Evolutionary conservation across 2,888 invertebrate genomes (phyloP).

Genomic region (Alcis repandata): DNA sequence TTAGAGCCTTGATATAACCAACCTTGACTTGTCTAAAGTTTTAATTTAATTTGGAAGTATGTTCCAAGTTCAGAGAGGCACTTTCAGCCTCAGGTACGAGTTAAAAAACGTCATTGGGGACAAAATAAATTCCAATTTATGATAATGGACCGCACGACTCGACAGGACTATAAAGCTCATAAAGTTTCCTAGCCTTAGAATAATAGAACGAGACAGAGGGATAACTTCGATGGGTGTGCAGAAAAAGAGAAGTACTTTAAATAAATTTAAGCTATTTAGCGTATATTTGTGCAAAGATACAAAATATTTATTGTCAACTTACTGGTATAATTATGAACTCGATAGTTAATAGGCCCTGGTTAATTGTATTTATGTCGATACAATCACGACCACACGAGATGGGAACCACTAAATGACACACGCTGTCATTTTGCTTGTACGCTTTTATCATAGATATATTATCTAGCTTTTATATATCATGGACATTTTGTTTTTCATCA

Average conservation of each 20-base stretch:
- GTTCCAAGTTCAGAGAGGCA: slow-evolving; percentile 30
- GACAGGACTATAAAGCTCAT: slow-evolving; percentile 38
- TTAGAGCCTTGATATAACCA: slow-evolving; percentile 22
- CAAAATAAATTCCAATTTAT: slow-evolving; percentile 48
- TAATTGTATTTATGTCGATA: too few species aligned
- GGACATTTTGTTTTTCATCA: too few species aligned
- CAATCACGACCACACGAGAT: too few species aligned
- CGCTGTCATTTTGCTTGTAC: too few species aligned
- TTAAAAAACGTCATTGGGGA: slow-evolving; percentile 41
- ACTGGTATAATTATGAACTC: too few species aligned
- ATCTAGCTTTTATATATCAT: too few species aligned
- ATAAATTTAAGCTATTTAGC: too few species aligned
- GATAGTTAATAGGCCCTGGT: too few species aligned
- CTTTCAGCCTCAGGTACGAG: slow-evolving; percentile 36
- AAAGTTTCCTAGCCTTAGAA: slow-evolving; percentile 31
- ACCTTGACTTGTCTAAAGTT: slow-evolving; percentile 35
- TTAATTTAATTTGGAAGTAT: slow-evolving; percentile 32
- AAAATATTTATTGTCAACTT: too few species aligned
- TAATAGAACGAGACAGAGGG: background rate
- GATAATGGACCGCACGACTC: slow-evolving; percentile 41
- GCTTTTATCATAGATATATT: too few species aligned
- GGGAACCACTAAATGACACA: too few species aligned
- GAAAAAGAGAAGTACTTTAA: background rate
- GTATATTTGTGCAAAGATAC: too few species aligned
- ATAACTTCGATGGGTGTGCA: background rate